Conservation (phyloP, 2,888 invertebrate species). For the Agriotes lineatus region DNA sequence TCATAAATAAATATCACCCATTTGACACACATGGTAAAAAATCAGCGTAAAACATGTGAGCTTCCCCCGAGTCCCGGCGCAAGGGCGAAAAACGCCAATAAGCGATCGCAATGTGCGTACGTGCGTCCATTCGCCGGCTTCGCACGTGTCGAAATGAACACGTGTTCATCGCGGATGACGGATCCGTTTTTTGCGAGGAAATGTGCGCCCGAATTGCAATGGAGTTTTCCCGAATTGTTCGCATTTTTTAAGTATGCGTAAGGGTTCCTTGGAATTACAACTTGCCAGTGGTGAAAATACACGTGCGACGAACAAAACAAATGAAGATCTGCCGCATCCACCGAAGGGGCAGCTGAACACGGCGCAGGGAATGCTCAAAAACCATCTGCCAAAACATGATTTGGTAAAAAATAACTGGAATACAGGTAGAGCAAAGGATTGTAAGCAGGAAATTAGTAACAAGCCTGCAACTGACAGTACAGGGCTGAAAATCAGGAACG, state of each 20-base stretch:
- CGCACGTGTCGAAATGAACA: slow-evolving; percentile 38
- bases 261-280: too few relatives aligned
- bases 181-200: slow-evolving; percentile 29
- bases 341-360: slow-evolving; percentile 61
- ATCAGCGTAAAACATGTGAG: slow-evolving; percentile 42
- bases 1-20: slow-evolving; percentile 43
- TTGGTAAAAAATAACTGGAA: slow-evolving; percentile 61
- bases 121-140: slow-evolving; percentile 16
- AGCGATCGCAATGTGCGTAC: slow-evolving; percentile 22
- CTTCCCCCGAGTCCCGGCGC: slow-evolving; percentile 29
- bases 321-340: slow-evolving; percentile 41
- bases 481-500: slow-evolving; percentile 63
- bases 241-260: too few relatives aligned
- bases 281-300: not conserved
- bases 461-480: slow-evolving; percentile 61
- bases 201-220: slow-evolving; percentile 9
- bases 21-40: slow-evolving; percentile 46
- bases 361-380: slow-evolving; percentile 62
- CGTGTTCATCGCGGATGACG: slow-evolving; percentile 41
- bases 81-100: slow-evolving; percentile 34
- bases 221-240: slow-evolving; percentile 10
- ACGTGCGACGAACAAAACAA: not conserved
- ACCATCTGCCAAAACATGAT: slow-evolving; percentile 64
- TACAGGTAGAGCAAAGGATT: slow-evolving; percentile 62
- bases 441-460: slow-evolving; percentile 61